phyloP scores from a whole-genome alignment of 2,888 invertebrate genomes.

The Sphaerophoria taeniata region DNA sequence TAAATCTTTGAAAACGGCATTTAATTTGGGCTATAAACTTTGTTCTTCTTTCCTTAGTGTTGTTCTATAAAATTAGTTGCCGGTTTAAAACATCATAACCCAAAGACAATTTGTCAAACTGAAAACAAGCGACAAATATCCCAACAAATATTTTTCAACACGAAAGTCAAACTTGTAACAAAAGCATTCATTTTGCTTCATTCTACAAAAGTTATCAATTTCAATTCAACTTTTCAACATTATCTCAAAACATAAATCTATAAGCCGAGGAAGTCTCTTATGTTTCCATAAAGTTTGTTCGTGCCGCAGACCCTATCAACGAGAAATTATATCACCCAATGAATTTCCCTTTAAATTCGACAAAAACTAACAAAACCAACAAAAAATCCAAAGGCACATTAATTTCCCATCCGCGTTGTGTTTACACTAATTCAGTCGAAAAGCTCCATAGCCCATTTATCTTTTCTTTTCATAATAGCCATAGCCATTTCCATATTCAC shows the following conservation, averaged over 20 bases:
- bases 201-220: too few species aligned
- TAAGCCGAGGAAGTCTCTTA: slow-evolving; percentile 18
- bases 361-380: slow-evolving; percentile 12
- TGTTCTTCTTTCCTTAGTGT: too few species aligned
- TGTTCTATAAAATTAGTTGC: too few species aligned
- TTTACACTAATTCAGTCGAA: slow-evolving; percentile 66
- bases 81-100: too few species aligned
- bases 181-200: too few species aligned
- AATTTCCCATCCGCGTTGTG: slow-evolving; percentile 59
- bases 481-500: slow-evolving; percentile 12
- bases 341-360: slow-evolving; percentile 59
- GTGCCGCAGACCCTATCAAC: slow-evolving; percentile 17
- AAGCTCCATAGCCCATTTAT: slow-evolving; percentile 59
- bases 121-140: too few species aligned
- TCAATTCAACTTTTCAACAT: not conserved
- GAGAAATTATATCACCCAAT: slow-evolving; percentile 13
- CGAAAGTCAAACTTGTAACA: too few species aligned
- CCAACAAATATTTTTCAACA: too few species aligned
- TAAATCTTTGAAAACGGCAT: too few species aligned
- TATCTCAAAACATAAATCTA: slow-evolving; percentile 64
- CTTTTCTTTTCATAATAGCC: slow-evolving; percentile 33
- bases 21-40: too few species aligned
- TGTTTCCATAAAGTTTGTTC: slow-evolving; percentile 15
- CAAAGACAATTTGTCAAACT: too few species aligned
- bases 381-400: slow-evolving; percentile 48